Base-by-base conservation (phyloP, 2,888 invertebrate genomes). In the Pyrochroa serraticornis region DNA sequence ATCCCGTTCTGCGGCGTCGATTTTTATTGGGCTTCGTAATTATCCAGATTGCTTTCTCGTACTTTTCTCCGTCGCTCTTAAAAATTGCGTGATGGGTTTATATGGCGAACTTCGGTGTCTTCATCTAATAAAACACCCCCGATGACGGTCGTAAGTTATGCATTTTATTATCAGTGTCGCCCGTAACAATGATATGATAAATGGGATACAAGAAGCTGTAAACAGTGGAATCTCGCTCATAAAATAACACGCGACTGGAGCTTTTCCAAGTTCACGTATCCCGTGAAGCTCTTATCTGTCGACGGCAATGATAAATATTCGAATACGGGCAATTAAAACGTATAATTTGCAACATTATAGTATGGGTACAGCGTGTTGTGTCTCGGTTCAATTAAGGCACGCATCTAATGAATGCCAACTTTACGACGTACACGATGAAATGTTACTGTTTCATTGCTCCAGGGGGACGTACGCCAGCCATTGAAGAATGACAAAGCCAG, bases 161-260 rank as follows among this genome's bases (percentile, higher is more conserved):
- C 54, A 58, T 58, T 58, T 58, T 62, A 59, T 57, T 57, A 59
- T 55, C 53, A 50, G 49, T 53, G 62, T 62, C 57, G 53, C 53
- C 59, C 46, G 52, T 53, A 58, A 62, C 59, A 56, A 58, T 58
- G 47, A 57, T 62, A 62, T 62, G 62, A 62, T 58, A 62, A 59
- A 62, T 59, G 56, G 39, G 56, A n/a, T 62, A 64, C 62, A 64
- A 64, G 64, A 53, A 64, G 60, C 60, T 52, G 62, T 62, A 64
- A 60, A 58, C 52, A 46, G 42, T 35, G 55, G 62, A 64, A 60
- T 62, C 58, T 58, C 52, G 47, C 33, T 54, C 56, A 46, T 64
- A 64, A 64, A 64, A 56, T 62, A 64, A 50, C 44, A 37, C 54
- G 33, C 48, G 43, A 34, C 37, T 50, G 33, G 48, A 47, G 44